Conservation (phyloP, 2,888 invertebrate species). For the Linyphia triangularis region DNA sequence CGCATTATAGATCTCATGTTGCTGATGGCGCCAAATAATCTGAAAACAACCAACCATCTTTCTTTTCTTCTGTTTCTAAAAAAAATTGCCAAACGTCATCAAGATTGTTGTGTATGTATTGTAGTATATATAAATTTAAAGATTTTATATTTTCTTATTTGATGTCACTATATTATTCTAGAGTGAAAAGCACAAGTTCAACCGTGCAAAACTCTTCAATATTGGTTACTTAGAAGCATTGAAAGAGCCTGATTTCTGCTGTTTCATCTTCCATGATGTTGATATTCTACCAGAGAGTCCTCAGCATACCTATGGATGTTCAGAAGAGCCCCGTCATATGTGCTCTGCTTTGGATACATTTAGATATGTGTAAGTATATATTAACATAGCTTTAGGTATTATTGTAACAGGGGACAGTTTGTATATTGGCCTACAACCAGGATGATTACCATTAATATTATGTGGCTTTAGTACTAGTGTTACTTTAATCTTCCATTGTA, state of each 20-base stretch:
- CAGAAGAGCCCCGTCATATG: slow-evolving; percentile 91
- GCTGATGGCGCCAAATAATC: too few species aligned
- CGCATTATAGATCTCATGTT: too few species aligned
- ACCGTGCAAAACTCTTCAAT: slow-evolving; percentile 92
- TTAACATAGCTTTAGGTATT: too few species aligned
- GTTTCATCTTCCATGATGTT: slow-evolving; percentile 93
- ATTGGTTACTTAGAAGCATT: slow-evolving; percentile 90
- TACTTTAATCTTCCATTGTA: too few species aligned
- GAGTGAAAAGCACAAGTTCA: slow-evolving; percentile 87
- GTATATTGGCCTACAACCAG: too few species aligned
- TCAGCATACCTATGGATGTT: slow-evolving; percentile 82
- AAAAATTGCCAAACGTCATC: too few species aligned
- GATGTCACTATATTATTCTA: slow-evolving; percentile 16
- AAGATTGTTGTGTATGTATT: neutral
- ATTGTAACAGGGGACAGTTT: too few species aligned
- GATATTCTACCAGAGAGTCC: slow-evolving; percentile 89
- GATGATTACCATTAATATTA: too few species aligned
- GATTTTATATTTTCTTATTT: neutral
- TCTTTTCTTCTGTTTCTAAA: too few species aligned
- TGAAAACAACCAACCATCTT: too few species aligned
- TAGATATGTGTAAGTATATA: slow-evolving; percentile 79
- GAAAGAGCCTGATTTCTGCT: slow-evolving; percentile 81
- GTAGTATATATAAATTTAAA: neutral
- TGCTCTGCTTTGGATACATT: slow-evolving; percentile 91
- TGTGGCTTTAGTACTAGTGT: too few species aligned